These are phyloP conservation scores for Chiroxiphia lanceolata DNA, from an alignment of 2,797 vertebrate species.

Conservation along the genomic window DNA sequence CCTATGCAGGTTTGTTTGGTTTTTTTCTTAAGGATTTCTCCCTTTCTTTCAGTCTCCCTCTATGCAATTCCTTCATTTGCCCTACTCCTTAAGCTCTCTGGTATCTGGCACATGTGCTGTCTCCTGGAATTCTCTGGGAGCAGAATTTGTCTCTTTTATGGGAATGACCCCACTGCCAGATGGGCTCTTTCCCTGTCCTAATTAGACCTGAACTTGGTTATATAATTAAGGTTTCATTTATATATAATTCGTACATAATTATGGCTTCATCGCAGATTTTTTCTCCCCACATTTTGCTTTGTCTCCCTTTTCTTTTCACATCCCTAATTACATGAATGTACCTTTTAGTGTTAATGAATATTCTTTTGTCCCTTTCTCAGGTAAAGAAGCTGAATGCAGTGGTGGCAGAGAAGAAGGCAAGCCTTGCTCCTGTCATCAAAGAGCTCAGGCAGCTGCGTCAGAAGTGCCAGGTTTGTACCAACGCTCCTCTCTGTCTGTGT, in stretches of 20 bases:
- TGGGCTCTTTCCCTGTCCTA: not conserved
- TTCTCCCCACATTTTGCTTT: not conserved
- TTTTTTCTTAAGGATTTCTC: not conserved
- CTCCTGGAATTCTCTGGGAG: not conserved
- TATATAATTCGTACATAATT: not conserved
- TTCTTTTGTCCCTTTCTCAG: slow-evolving; percentile 72
- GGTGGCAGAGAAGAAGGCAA: slow-evolving; percentile 91
- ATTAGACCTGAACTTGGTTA: not conserved
- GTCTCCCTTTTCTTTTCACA: not conserved
- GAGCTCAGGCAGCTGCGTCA: slow-evolving; percentile 91
- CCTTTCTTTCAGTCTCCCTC: not conserved
- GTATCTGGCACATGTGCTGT: not conserved
- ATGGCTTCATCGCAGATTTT: not conserved
- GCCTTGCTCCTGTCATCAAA: slow-evolving; percentile 92
- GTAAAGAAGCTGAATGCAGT: slow-evolving; percentile 90
- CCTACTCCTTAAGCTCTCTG: not conserved
- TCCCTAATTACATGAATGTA: not conserved
- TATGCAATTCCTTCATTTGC: not conserved
- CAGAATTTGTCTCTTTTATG: not conserved
- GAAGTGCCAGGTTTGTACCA: slow-evolving; percentile 83
- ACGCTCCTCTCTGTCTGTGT: not conserved
- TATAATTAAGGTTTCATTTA: not conserved
- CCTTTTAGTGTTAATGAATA: not conserved
- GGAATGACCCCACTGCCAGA: not conserved
- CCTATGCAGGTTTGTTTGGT: not conserved